phyloP scores from a whole-genome alignment of 2,888 invertebrate genomes.

The Coleophora deauratella region DNA sequence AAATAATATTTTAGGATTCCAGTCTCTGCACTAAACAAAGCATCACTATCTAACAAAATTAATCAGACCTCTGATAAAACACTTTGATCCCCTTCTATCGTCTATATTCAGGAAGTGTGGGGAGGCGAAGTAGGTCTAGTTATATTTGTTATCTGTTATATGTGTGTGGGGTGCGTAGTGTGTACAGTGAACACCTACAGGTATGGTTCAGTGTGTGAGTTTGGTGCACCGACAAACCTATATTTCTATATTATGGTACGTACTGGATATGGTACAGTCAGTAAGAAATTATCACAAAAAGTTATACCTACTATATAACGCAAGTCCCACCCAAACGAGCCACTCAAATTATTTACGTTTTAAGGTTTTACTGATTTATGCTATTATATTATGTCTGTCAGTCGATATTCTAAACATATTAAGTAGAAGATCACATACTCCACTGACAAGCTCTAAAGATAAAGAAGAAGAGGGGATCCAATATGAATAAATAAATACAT shows the following conservation, averaged over 20 bases:
- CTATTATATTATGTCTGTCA: too few species aligned
- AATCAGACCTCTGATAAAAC: slow-evolving; percentile 25
- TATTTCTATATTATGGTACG: slow-evolving; percentile 16
- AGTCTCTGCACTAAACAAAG: slow-evolving; percentile 26
- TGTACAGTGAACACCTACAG: slow-evolving; percentile 26
- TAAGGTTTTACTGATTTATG: too few species aligned
- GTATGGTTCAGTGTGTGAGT: slow-evolving; percentile 34
- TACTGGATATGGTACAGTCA: slow-evolving; percentile 19
- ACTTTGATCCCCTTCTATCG: slow-evolving; percentile 18
- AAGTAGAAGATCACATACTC: too few species aligned
- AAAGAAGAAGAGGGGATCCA: too few species aligned
- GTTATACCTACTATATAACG: too few species aligned
- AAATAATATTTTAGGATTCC: too few species aligned
- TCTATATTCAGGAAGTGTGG: slow-evolving; percentile 13
- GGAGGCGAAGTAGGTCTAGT: slow-evolving; percentile 24
- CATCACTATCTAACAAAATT: slow-evolving; percentile 24
- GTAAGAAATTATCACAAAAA: slow-evolving; percentile 11
- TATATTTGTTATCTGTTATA: slow-evolving; percentile 16
- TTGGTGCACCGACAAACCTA: slow-evolving; percentile 31
- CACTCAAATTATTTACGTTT: too few species aligned
- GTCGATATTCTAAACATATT: too few species aligned
- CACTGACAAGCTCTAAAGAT: too few species aligned
- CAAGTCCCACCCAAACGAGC: too few species aligned
- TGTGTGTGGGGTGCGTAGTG: slow-evolving; percentile 37
- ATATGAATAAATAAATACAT: too few species aligned